Percentiles rank a stretch among this genome's conserved stretches.
These are phyloP conservation scores for Hozukius guyotensis DNA, from an alignment of 2,797 vertebrate species.

Conservation along the genomic window DNA sequence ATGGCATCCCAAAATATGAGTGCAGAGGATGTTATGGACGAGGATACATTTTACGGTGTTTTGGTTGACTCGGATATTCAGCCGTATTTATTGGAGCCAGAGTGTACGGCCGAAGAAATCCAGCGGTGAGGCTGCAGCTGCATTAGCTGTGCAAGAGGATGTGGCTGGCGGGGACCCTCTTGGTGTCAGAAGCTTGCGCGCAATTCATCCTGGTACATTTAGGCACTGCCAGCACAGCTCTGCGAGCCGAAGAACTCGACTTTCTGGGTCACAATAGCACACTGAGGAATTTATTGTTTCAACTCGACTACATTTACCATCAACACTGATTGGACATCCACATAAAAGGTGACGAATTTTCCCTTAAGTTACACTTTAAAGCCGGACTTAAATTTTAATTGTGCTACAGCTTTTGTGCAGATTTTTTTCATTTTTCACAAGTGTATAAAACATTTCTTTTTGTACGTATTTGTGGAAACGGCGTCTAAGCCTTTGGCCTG, in stretches of 20 bases:
- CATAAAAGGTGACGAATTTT: background rate
- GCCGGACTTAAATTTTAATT: background rate
- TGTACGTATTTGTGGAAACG: background rate
- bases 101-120: background rate
- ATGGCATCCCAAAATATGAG: background rate
- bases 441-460: background rate
- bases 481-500: accelerated
- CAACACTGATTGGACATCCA: background rate
- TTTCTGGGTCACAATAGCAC: background rate
- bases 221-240: background rate
- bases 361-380: background rate
- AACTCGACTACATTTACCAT: background rate
- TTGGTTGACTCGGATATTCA: no score
- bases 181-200: no score
- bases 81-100: background rate
- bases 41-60: no score
- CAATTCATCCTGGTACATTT: background rate
- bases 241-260: background rate
- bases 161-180: background rate
- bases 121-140: background rate
- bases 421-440: background rate
- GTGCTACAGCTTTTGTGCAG: background rate
- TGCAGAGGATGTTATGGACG: no score
- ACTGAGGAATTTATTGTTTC: background rate
- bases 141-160: background rate